phyloP scores from a whole-genome alignment of 2,113 vertebrate species.

The Benitochromis conjunctus region DNA sequence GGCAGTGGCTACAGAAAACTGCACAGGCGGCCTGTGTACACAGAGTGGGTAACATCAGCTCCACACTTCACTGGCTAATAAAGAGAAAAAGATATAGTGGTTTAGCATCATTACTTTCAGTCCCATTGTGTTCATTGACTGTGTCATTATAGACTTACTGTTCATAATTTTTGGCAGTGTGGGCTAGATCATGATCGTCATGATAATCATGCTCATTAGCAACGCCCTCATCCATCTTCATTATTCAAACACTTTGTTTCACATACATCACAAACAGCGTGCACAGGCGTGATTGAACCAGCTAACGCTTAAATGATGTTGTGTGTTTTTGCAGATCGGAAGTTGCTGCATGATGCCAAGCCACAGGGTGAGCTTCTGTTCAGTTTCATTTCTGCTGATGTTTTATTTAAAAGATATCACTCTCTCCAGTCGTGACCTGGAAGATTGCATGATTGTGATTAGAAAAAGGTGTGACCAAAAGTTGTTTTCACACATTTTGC shows the following conservation, averaged over 20 bases:
- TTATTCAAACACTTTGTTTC: constrained; percentile 12
- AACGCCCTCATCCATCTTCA: constrained; percentile 30
- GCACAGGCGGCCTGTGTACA: constrained; percentile 93
- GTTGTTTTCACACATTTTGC: neutral
- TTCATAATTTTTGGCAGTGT: constrained; percentile 16
- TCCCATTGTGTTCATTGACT: neutral
- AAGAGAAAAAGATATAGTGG: neutral
- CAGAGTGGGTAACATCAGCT: constrained; percentile 77
- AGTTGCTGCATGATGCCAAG: constrained; percentile 90
- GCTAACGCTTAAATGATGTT: constrained; percentile 26
- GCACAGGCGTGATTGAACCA: neutral
- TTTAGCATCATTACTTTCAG: constrained; percentile 1
- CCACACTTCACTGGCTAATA: neutral
- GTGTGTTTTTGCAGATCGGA: constrained; percentile 84
- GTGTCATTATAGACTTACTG: constrained; percentile 36
- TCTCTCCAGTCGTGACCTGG: neutral
- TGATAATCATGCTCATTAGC: constrained; percentile 41
- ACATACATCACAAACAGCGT: neutral
- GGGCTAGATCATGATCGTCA: constrained; percentile 11
- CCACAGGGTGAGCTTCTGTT: constrained; percentile 86
- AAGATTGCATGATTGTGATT: neutral
- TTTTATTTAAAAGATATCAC: neutral
- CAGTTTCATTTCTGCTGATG: neutral
- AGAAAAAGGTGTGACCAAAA: neutral
- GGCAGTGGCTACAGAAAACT: constrained; percentile 84